Evolutionary conservation across 1,140 invertebrate genomes (phyloP).

Genomic region (Sminthurinus signatus): DNA sequence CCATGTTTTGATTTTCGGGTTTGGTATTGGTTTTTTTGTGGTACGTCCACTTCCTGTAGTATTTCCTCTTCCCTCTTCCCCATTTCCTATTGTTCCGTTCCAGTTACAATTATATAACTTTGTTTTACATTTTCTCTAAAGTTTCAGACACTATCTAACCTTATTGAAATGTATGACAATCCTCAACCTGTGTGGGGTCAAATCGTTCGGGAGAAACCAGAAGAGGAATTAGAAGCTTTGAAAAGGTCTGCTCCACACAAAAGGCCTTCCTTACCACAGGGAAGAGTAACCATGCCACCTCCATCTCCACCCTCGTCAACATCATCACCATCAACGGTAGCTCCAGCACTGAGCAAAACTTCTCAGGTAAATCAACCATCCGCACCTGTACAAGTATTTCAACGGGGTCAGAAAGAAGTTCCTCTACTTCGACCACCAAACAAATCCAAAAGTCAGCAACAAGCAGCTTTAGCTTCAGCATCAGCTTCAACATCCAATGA

Average conservation of each 20-base stretch:
- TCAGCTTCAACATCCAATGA: conserved; percentile 36
- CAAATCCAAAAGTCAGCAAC: conserved; percentile 46
- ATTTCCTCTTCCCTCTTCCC: too few species aligned
- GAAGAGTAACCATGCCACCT: conserved; percentile 7
- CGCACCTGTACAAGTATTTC: conserved; percentile 14
- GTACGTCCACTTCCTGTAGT: too few species aligned
- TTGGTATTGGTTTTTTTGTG: too few species aligned
- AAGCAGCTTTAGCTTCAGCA: conserved; percentile 2
- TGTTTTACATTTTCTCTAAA: neutral
- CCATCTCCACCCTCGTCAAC: neutral
- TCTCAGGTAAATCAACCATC: neutral
- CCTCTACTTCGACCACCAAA: conserved; percentile 54
- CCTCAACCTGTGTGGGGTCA: conserved; percentile 13
- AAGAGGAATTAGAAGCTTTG: conserved; percentile 32
- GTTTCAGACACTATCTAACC: conserved; percentile 24
- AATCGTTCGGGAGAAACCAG: conserved; percentile 26
- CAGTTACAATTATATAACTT: neutral
- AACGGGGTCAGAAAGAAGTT: conserved; percentile 55
- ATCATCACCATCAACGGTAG: conserved; percentile 23
- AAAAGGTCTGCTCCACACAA: conserved; percentile 16
- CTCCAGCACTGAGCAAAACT: conserved; percentile 16
- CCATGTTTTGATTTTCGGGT: too few species aligned
- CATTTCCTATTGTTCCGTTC: neutral
- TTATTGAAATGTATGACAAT: conserved; percentile 22
- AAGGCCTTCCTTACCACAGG: neutral